Percentiles rank a stretch among this genome's conserved stretches.
These are phyloP conservation scores for Botia almorhae DNA, from an alignment of 2,797 vertebrate genomes.

Conservation along the genomic window DNA sequence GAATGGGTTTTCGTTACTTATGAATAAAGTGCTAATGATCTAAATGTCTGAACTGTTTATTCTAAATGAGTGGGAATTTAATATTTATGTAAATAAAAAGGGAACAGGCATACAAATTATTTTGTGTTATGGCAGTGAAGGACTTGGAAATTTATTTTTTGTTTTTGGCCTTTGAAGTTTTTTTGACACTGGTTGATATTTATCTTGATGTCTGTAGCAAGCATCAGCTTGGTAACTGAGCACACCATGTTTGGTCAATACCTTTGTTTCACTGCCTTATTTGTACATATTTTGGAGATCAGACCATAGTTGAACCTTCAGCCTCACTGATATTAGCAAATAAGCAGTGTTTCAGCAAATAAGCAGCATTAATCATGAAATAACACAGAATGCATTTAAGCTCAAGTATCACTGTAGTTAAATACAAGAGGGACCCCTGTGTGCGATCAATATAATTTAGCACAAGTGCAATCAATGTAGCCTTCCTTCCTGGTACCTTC, in stretches of 20 bases:
- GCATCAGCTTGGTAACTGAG: neutral
- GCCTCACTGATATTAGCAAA: neutral
- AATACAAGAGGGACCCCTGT: constrained; percentile 12
- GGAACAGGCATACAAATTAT: constrained; percentile 29
- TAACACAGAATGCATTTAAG: constrained; percentile 17
- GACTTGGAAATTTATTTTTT: neutral
- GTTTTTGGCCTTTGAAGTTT: constrained; percentile 31
- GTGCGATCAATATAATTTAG: constrained; percentile 24
- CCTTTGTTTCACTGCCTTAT: neutral
- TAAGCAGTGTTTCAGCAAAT: neutral
- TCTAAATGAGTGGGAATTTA: constrained; percentile 43
- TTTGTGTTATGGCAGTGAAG: constrained; percentile 22
- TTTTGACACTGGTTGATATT: constrained; percentile 28
- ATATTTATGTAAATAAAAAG: constrained; percentile 51
- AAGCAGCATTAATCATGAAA: constrained; percentile 3
- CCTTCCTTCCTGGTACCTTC: neutral
- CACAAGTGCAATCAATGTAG: constrained; percentile 9
- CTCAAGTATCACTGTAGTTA: constrained; percentile 13
- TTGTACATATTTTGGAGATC: neutral
- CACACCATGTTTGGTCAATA: neutral
- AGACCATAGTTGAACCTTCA: neutral
- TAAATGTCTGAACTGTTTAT: constrained; percentile 44
- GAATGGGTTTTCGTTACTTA: constrained; percentile 36
- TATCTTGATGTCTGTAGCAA: constrained; percentile 13
- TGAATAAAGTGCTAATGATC: constrained; percentile 48